Evolutionary conservation across 2,113 vertebrate genomes (phyloP).

Genomic region (Pluvianellus socialis): DNA sequence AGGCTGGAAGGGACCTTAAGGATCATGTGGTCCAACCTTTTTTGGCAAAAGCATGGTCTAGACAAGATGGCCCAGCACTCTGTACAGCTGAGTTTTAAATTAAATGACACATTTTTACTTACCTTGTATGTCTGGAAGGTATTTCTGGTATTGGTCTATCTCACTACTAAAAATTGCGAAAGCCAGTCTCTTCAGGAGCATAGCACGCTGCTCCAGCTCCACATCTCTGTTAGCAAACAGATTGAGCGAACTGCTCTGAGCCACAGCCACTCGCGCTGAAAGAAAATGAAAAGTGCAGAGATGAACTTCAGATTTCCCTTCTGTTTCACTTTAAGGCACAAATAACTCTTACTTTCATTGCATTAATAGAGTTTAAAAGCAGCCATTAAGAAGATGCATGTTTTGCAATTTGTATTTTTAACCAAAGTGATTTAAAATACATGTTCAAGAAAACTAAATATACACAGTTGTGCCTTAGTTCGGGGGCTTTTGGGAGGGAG

Average conservation of each 20-base stretch:
- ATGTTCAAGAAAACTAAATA: not conserved
- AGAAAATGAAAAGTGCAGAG: not conserved
- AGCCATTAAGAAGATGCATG: not conserved
- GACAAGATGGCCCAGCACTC: not conserved
- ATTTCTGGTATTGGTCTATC: slow-evolving; percentile 98
- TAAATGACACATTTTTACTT: not conserved
- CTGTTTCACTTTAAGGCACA: not conserved
- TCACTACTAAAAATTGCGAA: slow-evolving; percentile 99
- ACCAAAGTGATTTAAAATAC: not conserved
- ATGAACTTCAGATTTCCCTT: not conserved
- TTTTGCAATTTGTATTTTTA: not conserved
- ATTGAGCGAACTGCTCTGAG: slow-evolving; percentile 96
- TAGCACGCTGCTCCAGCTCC: slow-evolving; percentile 96
- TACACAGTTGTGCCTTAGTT: not conserved
- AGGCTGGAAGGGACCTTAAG: not conserved
- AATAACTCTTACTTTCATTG: not conserved
- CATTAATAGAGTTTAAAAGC: not conserved
- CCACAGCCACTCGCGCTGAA: slow-evolving; percentile 93
- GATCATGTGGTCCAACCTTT: not conserved
- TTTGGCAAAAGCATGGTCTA: not conserved
- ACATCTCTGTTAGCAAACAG: slow-evolving; percentile 94
- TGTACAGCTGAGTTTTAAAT: not conserved
- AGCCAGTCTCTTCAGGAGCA: slow-evolving; percentile 96
- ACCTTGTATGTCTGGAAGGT: slow-evolving; percentile 94
- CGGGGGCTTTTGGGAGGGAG: not conserved